phyloP scores from a whole-genome alignment of 2,888 invertebrate species.

The Achlya flavicornis region DNA sequence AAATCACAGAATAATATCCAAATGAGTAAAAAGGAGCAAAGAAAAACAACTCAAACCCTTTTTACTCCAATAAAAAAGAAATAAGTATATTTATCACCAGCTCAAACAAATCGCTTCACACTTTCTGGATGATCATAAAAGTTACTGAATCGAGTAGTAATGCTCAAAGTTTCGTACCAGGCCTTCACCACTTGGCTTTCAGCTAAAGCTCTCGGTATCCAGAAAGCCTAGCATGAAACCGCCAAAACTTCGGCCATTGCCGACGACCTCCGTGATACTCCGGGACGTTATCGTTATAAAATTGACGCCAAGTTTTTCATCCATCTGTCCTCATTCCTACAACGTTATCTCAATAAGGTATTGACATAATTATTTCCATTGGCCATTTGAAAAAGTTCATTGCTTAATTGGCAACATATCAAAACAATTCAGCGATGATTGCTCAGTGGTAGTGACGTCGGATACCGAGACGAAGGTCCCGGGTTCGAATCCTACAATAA shows the following conservation, averaged over 20 bases:
- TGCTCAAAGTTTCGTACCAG: constrained; percentile 49
- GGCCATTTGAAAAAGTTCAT: not conserved
- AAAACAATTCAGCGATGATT: too few relatives aligned
- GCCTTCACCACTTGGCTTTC: constrained; percentile 52
- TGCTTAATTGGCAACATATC: constrained; percentile 8
- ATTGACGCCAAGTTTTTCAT: constrained; percentile 57
- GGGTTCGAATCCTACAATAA: too few relatives aligned
- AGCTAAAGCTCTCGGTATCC: constrained; percentile 56
- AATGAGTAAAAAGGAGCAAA: not conserved
- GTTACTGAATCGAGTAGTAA: constrained; percentile 56
- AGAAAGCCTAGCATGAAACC: constrained; percentile 53
- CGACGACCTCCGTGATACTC: constrained; percentile 60
- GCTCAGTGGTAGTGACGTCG: too few relatives aligned
- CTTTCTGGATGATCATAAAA: constrained; percentile 56
- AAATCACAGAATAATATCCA: too few relatives aligned
- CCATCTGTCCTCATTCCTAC: constrained; percentile 27
- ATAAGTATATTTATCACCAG: constrained; percentile 32
- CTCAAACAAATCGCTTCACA: constrained; percentile 45
- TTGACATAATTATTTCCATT: constrained; percentile 7
- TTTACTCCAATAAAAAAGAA: not conserved
- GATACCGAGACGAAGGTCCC: too few relatives aligned
- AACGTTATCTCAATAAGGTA: constrained; percentile 21
- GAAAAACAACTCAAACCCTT: too few relatives aligned
- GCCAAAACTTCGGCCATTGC: constrained; percentile 59
- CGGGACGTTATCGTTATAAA: constrained; percentile 63